Base-by-base conservation (phyloP, 1,140 invertebrate genomes). In the Pseudomyrmex dendroicus region DNA sequence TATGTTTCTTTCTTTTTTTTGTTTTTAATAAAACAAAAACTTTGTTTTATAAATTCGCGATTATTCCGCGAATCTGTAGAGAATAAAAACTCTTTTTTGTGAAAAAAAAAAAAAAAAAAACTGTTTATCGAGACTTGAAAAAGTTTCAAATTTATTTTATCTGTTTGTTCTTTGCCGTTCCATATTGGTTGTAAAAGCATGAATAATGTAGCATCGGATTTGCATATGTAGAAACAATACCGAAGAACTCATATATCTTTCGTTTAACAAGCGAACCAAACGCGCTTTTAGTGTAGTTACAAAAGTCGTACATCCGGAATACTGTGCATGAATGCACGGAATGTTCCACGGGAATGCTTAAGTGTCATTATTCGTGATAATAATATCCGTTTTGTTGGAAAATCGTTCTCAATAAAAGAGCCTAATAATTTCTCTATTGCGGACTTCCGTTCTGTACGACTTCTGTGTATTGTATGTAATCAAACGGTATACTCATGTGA, bases 211-310 rank as follows among this genome's bases (percentile, higher is more conserved):
- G 35, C 35, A 35, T 7, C 5, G 5, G 5, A 35, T 35, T 35
- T 35, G 0, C 35, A 35, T 35, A 35, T 35, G 5, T 35, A 4
- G 5, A 7, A 35, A 35, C 35, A 35, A 35, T 7, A 35, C 0
- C 35, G 35, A 35, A 35, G 35, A 35, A 35, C 5, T 4, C 0
- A 35, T 35, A 35, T 0, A 35, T 35, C 5, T 35, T 35, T 35
- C 35, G 52, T 73, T 82, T 84, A 67, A 82, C 46, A 54, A n/a
- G 48, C 25, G 48, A 46, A 57, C 66, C 10, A 17, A 35, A 35
- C 35, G 35, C 35, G 35, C 35, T 25, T 46, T 73, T 25, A 56
- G 9, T 15, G 44, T n/a, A 25, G 20, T 54, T 22, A 68, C 22
- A 73, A 64, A 35, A 25, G 2, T 73, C 25, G n/a, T n/a, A 3